Percentiles rank a stretch among this genome's conserved stretches.
phyloP scores from a whole-genome alignment of 2,797 vertebrate genomes.

The Myotis pilosus region DNA sequence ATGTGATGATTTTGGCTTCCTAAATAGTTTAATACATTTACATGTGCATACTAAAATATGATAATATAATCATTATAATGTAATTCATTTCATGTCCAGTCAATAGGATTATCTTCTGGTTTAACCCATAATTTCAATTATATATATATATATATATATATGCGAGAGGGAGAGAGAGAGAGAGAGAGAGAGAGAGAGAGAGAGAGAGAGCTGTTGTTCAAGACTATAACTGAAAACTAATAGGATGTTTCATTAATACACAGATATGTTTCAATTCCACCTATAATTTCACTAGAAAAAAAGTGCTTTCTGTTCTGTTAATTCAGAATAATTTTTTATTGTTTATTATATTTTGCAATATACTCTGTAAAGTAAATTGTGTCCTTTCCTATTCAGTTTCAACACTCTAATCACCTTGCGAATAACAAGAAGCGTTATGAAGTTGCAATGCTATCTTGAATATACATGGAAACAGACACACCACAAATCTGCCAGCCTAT shows the following conservation, averaged over 20 bases:
- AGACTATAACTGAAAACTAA: conserved; percentile 57
- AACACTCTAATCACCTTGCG: conserved; percentile 58
- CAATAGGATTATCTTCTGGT: conserved; percentile 40
- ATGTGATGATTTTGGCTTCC: conserved; percentile 35
- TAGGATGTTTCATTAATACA: conserved; percentile 48
- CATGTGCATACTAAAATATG: conserved; percentile 30
- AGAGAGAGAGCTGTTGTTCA: neutral
- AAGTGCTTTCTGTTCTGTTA: neutral
- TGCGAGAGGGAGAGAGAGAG: neutral
- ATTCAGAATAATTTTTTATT: conserved; percentile 59
- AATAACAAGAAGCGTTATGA: conserved; percentile 47
- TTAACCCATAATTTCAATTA: neutral
- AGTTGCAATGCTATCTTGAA: conserved; percentile 42
- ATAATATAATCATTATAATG: conserved; percentile 36
- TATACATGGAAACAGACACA: conserved; percentile 56
- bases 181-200: neutral
- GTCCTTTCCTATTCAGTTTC: conserved; percentile 67
- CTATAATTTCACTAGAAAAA: conserved; percentile 52
- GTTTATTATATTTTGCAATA: conserved; percentile 66
- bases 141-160: too few relatives aligned
- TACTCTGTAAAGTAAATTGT: conserved; percentile 45
- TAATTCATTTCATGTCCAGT: conserved; percentile 28
- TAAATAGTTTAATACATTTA: neutral
- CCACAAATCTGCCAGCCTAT: conserved; percentile 68
- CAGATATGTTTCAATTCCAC: conserved; percentile 40